Percentiles rank a stretch among this genome's conserved stretches.
Evolutionary conservation across 2,888 invertebrate species (phyloP).

Genomic region (Tipula helvola): DNA sequence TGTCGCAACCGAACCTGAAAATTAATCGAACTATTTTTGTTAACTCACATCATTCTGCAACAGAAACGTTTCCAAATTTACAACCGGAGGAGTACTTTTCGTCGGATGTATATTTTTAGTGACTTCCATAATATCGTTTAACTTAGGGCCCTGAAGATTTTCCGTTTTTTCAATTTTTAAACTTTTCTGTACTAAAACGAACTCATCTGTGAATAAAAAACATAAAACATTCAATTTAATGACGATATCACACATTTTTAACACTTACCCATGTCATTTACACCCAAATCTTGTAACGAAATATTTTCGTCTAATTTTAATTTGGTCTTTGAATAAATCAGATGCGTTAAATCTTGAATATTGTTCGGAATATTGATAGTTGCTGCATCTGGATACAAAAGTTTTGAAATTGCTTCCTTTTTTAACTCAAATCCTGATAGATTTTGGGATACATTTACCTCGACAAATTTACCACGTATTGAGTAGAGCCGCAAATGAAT

Average conservation of each 20-base stretch:
- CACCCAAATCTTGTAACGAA: not conserved
- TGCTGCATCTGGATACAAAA: not conserved
- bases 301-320: not conserved
- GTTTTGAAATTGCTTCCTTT: not conserved
- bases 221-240: not conserved
- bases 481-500: not conserved
- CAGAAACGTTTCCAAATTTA: constrained; percentile 35
- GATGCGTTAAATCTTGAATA: not conserved
- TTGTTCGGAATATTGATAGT: not conserved
- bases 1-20: not conserved
- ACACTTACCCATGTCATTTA: not conserved
- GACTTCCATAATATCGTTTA: constrained; percentile 35
- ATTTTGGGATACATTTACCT: not conserved
- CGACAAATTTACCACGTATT: not conserved
- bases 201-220: constrained; percentile 14
- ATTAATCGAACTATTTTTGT: not conserved
- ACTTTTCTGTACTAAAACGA: constrained; percentile 27
- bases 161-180: constrained; percentile 26
- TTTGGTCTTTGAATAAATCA: not conserved
- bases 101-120: constrained; percentile 34
- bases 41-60: constrained; percentile 38
- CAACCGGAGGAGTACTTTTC: constrained; percentile 27
- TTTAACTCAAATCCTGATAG: not conserved
- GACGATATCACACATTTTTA: not conserved
- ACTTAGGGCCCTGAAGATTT: constrained; percentile 36